These are phyloP conservation scores for Tyrophagus putrescentiae DNA, from an alignment of 1,140 invertebrate species.

Conservation along the genomic window DNA sequence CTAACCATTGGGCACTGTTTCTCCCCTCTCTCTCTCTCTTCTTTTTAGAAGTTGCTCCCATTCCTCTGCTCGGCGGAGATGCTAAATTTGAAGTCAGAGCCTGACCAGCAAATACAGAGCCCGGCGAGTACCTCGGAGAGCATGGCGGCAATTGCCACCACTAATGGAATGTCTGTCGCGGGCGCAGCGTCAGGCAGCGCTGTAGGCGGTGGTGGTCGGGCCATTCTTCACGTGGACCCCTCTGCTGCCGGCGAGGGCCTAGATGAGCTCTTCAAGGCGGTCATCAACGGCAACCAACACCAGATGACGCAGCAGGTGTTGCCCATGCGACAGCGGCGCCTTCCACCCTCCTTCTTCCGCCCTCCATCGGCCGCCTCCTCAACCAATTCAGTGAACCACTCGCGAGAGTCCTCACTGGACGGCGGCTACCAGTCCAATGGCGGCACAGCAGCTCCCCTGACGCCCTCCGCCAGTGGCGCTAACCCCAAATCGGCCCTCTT, in stretches of 20 bases:
- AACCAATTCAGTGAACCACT: constrained; percentile 50
- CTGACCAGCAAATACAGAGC: neutral
- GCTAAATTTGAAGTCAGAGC: neutral
- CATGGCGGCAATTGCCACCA: too few species aligned
- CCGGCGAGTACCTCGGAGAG: too few species aligned
- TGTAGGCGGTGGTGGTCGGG: neutral
- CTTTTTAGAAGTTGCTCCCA: too few species aligned
- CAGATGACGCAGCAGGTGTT: constrained; percentile 60
- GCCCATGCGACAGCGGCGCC: constrained; percentile 84
- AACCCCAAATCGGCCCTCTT: constrained; percentile 9
- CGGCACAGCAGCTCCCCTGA: constrained; percentile 23
- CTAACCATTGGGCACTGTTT: too few species aligned
- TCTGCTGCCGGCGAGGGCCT: constrained; percentile 41
- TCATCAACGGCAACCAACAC: constrained; percentile 73
- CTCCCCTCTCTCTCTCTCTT: too few species aligned
- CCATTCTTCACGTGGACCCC: constrained; percentile 4
- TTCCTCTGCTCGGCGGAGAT: too few species aligned
- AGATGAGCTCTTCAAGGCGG: constrained; percentile 81
- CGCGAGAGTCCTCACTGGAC: constrained; percentile 76
- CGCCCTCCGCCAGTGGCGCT: constrained; percentile 1
- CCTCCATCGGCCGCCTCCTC: constrained; percentile 77
- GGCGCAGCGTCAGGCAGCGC: too few species aligned
- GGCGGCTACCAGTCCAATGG: constrained; percentile 34
- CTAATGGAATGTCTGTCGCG: too few species aligned
- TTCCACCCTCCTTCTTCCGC: constrained; percentile 91